A percentile compares a stretch with the other conserved stretches of the same genome.
Conservation (phyloP, 2,797 vertebrate genomes). For the Triplophysa bombifrons region DNA sequence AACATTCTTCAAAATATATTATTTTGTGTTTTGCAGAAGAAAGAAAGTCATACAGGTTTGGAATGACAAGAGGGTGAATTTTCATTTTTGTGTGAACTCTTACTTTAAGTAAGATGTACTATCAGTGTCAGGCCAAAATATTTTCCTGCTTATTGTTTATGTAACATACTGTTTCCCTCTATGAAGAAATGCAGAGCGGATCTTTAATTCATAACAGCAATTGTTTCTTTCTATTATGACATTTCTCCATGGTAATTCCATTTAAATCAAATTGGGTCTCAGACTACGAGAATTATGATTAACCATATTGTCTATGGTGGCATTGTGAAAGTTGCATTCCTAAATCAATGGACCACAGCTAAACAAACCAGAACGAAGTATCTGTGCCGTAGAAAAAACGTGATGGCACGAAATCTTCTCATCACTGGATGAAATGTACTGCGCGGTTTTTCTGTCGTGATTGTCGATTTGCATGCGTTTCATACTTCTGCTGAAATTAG, state of each 20-base stretch:
- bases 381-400: slow-evolving; percentile 9
- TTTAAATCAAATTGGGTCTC: slow-evolving; percentile 21
- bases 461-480: slow-evolving; percentile 2
- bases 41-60: too few species aligned
- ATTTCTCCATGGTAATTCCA: slow-evolving; percentile 36
- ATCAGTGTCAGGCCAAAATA: slow-evolving; percentile 12
- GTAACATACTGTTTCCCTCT: slow-evolving; percentile 31
- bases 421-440: slow-evolving; percentile 8
- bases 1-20: too few species aligned
- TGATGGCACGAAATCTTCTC: slow-evolving; percentile 19
- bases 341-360: slow-evolving; percentile 33
- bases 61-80: too few species aligned
- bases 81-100: too few species aligned
- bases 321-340: slow-evolving; percentile 33
- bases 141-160: slow-evolving; percentile 40
- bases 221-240: slow-evolving; percentile 34
- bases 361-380: slow-evolving; percentile 6
- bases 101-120: too few species aligned
- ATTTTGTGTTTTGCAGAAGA: too few species aligned
- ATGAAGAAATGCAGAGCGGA: slow-evolving; percentile 42
- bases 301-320: slow-evolving; percentile 18
- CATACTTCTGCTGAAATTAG: background rate
- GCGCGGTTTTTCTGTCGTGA: background rate
- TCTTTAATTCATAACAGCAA: slow-evolving; percentile 50
- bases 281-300: slow-evolving; percentile 18